These are phyloP conservation scores for Ceyx melanurus DNA, from an alignment of 2,113 vertebrate genomes.

Conservation along the genomic window DNA sequence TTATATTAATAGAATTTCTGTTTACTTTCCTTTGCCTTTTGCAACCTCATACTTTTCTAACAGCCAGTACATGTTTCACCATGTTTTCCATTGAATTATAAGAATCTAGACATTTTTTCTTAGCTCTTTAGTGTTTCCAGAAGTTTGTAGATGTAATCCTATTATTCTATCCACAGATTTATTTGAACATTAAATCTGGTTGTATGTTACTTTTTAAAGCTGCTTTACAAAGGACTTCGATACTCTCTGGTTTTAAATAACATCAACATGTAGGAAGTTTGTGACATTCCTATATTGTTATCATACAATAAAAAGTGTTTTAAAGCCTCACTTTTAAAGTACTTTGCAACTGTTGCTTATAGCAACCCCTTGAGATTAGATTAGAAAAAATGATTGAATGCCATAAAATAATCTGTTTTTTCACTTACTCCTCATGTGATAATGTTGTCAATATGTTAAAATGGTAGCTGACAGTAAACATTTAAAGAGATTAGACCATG, in stretches of 20 bases:
- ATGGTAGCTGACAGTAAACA: neutral
- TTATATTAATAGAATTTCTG: neutral
- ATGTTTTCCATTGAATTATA: neutral
- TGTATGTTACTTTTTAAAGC: neutral
- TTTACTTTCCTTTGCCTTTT: constrained; percentile 4
- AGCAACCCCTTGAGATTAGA: neutral
- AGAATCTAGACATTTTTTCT: neutral
- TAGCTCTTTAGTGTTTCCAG: neutral
- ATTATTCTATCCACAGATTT: neutral
- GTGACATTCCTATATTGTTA: neutral
- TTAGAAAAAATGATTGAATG: neutral
- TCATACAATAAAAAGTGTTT: neutral
- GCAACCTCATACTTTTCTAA: neutral
- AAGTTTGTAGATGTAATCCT: neutral
- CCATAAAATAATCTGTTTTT: neutral
- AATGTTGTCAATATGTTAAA: neutral
- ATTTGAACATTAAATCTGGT: neutral
- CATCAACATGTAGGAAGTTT: neutral
- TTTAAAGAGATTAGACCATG: neutral
- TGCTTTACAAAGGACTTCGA: neutral
- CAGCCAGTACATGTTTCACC: neutral
- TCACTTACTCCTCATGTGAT: neutral
- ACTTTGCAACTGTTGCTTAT: neutral
- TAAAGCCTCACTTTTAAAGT: neutral
- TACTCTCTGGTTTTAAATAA: neutral